Conservation (phyloP, 1,140 invertebrate genomes). For the Gryllus bimaculatus region DNA sequence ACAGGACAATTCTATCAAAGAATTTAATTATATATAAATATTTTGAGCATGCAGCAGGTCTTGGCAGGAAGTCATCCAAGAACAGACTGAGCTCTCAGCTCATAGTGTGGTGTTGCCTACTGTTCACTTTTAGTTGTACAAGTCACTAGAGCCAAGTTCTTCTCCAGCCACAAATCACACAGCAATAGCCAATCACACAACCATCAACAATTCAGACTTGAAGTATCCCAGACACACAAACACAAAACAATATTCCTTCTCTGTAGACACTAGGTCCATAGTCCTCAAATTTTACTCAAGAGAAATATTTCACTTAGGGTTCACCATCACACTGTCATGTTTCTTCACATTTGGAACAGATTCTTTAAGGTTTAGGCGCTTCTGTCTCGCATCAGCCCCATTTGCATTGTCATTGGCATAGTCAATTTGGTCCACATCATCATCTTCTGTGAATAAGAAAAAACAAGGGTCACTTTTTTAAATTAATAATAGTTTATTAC, state of each 20-base stretch:
- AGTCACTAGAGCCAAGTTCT: not conserved
- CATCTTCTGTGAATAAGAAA: not conserved
- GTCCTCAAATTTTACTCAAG: not conserved
- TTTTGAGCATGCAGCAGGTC: too few relatives aligned
- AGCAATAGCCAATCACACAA: not conserved
- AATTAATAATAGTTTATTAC: too few relatives aligned
- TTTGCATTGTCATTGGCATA: not conserved
- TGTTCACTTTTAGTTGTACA: too few relatives aligned
- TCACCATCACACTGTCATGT: not conserved
- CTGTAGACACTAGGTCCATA: not conserved
- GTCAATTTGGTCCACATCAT: constrained; percentile 1
- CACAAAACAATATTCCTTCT: not conserved
- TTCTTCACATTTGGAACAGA: not conserved
- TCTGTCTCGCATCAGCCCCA: not conserved
- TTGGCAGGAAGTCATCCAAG: too few relatives aligned
- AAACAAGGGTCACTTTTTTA: not conserved
- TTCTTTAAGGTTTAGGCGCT: not conserved
- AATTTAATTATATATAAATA: too few relatives aligned
- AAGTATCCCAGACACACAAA: not conserved
- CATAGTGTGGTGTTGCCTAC: too few relatives aligned
- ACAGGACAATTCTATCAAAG: too few relatives aligned
- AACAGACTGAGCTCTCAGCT: too few relatives aligned
- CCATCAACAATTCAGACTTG: not conserved
- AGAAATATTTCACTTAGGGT: not conserved
- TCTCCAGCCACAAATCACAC: not conserved